Conservation (phyloP, 2,888 invertebrate genomes). For the Eilema caniola region DNA sequence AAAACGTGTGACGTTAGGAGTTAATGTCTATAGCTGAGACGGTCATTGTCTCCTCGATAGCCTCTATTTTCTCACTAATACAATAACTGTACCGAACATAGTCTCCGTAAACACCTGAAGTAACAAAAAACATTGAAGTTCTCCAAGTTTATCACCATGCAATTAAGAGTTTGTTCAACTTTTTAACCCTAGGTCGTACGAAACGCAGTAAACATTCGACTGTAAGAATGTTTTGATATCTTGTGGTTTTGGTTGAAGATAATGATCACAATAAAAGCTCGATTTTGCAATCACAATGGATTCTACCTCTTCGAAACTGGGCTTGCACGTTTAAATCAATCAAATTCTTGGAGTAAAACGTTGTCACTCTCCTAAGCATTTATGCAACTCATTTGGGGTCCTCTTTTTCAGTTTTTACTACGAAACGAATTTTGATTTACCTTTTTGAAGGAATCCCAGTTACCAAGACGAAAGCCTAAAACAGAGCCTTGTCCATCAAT, state of each 20-base stretch:
- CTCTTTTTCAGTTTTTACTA: too few relatives aligned
- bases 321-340: too few relatives aligned
- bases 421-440: too few relatives aligned
- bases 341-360: too few relatives aligned
- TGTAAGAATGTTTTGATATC: conserved; percentile 1
- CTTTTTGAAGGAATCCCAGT: too few relatives aligned
- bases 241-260: background rate
- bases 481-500: too few relatives aligned
- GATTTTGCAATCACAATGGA: background rate
- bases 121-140: conserved; percentile 17
- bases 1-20: background rate
- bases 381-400: too few relatives aligned
- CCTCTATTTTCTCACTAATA: conserved; percentile 12
- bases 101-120: conserved; percentile 14
- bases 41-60: conserved; percentile 7
- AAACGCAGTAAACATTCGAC: background rate
- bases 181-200: background rate
- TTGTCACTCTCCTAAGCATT: too few relatives aligned
- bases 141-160: conserved; percentile 16
- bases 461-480: too few relatives aligned
- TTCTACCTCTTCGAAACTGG: background rate
- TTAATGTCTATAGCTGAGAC: background rate
- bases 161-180: conserved; percentile 26
- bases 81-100: conserved; percentile 16
- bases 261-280: background rate